phyloP scores from a whole-genome alignment of 2,797 vertebrate genomes.

The Lates japonicus region DNA sequence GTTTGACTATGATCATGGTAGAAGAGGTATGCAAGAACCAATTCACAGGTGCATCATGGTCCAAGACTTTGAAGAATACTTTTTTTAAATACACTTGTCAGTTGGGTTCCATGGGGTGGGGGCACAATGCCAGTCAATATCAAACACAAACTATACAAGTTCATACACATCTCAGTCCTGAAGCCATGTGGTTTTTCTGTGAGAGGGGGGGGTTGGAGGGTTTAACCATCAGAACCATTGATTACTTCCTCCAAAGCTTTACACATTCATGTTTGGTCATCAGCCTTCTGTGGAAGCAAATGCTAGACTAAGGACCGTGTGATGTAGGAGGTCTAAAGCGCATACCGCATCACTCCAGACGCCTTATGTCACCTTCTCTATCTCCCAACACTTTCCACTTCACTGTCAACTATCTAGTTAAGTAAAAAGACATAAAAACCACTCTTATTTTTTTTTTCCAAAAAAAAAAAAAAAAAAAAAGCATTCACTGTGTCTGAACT shows the following conservation, averaged over 20 bases:
- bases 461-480: slow-evolving; percentile 11
- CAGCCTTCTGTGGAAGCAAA: slow-evolving; percentile 64
- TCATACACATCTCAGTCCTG: slow-evolving; percentile 49
- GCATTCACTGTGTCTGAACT: slow-evolving; percentile 55
- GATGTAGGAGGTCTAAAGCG: slow-evolving; percentile 20
- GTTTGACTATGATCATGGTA: slow-evolving; percentile 72
- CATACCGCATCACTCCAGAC: not conserved
- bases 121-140: slow-evolving; percentile 63
- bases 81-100: slow-evolving; percentile 59
- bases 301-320: slow-evolving; percentile 5
- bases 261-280: slow-evolving; percentile 78
- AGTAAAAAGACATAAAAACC: slow-evolving; percentile 48
- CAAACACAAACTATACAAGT: slow-evolving; percentile 79
- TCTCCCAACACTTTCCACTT: not conserved
- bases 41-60: slow-evolving; percentile 74
- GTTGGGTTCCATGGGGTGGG: slow-evolving; percentile 41
- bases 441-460: not conserved
- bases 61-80: slow-evolving; percentile 66
- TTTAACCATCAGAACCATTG: slow-evolving; percentile 40
- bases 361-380: slow-evolving; percentile 8
- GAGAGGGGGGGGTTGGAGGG: not conserved
- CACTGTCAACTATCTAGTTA: slow-evolving; percentile 26
- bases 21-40: slow-evolving; percentile 70
- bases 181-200: slow-evolving; percentile 40
- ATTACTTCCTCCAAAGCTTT: slow-evolving; percentile 67